These are phyloP conservation scores for Eupristina koningsbergeri DNA, from an alignment of 1,140 invertebrate genomes.

Conservation along the genomic window DNA sequence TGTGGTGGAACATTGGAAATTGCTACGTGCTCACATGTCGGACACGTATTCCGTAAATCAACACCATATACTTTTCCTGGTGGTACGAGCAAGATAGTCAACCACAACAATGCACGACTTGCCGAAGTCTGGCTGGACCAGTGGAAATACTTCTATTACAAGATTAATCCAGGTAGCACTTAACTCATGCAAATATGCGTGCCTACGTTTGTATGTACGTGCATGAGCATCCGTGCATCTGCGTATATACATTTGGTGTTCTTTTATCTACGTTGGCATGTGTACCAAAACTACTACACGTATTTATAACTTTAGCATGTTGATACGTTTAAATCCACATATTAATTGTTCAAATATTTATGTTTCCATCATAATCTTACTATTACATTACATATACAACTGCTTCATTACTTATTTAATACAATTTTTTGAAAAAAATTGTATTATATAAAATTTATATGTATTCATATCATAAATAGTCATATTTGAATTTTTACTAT, in stretches of 20 bases:
- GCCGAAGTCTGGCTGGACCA: conserved; percentile 98
- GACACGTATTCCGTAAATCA: conserved; percentile 98
- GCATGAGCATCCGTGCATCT: not conserved
- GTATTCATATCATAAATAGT: not conserved
- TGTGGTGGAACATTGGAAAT: conserved; percentile 95
- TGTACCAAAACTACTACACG: not conserved
- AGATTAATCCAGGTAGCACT: conserved; percentile 92
- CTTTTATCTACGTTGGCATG: not conserved
- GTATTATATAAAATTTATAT: not conserved
- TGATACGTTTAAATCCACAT: no score
- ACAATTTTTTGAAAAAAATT: not conserved
- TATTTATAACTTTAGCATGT: no score
- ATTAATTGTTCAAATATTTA: not conserved
- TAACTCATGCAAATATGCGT: conserved; percentile 5
- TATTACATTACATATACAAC: not conserved
- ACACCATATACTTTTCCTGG: conserved; percentile 99
- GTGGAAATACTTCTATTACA: conserved; percentile 98
- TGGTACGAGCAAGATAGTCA: conserved; percentile 96
- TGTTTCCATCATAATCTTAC: not conserved
- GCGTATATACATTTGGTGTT: not conserved
- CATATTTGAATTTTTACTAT: not conserved
- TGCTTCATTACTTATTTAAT: not conserved
- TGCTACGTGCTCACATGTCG: conserved; percentile 92
- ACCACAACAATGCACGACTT: conserved; percentile 97
- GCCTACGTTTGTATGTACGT: not conserved